Percentiles rank a stretch among this genome's conserved stretches.
Conservation (phyloP, 2,797 vertebrate species). For the Takifugu ocellatus region DNA sequence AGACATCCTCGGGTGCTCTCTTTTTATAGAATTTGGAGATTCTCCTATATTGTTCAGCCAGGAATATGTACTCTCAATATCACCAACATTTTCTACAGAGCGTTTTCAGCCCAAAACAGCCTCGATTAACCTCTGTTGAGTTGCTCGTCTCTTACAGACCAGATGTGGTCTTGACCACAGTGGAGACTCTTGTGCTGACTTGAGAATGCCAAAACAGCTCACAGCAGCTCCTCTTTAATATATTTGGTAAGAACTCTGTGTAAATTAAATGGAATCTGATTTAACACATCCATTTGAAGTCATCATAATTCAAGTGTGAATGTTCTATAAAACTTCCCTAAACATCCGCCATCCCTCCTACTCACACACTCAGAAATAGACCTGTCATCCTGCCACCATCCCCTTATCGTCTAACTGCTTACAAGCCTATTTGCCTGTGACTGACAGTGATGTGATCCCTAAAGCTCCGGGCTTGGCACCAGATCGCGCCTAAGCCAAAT, state of each 20-base stretch:
- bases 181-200: conserved; percentile 6
- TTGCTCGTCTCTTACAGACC: background rate
- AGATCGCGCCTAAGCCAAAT: conserved; percentile 74
- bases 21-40: too few species aligned
- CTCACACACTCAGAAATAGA: conserved; percentile 66
- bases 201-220: background rate
- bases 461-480: conserved; percentile 75
- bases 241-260: background rate
- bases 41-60: too few species aligned
- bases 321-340: conserved; percentile 43
- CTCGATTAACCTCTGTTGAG: background rate
- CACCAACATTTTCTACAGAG: background rate
- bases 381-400: conserved; percentile 60
- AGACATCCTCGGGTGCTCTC: too few species aligned
- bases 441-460: conserved; percentile 74
- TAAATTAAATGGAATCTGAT: background rate
- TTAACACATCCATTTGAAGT: conserved; percentile 4
- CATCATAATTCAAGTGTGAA: conserved; percentile 35
- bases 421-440: conserved; percentile 75
- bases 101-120: background rate
- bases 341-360: conserved; percentile 40
- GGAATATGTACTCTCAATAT: background rate
- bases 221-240: background rate
- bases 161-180: conserved; percentile 13
- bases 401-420: conserved; percentile 69